Conservation (phyloP, 1,140 invertebrate species). For the Drosophila santomea region DNA sequence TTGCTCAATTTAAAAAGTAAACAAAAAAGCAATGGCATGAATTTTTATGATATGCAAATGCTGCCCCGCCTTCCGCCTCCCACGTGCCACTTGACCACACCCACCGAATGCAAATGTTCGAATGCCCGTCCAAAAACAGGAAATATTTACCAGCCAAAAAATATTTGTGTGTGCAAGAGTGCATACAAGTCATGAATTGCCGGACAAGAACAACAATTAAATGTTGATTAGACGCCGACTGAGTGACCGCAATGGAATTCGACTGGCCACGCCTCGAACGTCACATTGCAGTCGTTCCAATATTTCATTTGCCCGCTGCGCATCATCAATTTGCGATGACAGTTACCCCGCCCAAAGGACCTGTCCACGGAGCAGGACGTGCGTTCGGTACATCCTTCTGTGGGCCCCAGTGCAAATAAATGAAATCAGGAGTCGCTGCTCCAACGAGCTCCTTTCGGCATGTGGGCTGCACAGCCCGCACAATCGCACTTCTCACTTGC, state of each 20-base stretch:
- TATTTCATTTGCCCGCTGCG: conserved; percentile 32
- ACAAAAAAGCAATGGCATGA: conserved; percentile 77
- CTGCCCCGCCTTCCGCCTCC: neutral
- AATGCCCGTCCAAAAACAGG: conserved; percentile 29
- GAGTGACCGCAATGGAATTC: conserved; percentile 11
- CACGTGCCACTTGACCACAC: conserved; percentile 22
- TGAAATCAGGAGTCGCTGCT: conserved; percentile 48
- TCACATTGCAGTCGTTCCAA: conserved; percentile 13
- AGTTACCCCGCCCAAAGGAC: conserved; percentile 16
- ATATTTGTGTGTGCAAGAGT: conserved; percentile 6
- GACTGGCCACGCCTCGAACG: conserved; percentile 9
- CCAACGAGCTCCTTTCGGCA: conserved; percentile 28
- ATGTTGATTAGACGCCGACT: conserved; percentile 43
- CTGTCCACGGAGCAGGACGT: conserved; percentile 22
- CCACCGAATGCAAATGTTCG: conserved; percentile 5
- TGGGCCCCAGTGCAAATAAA: conserved; percentile 41
- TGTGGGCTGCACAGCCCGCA: conserved; percentile 42
- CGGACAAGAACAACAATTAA: conserved; percentile 57
- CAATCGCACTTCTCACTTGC: conserved; percentile 26
- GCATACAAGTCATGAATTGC: conserved; percentile 39
- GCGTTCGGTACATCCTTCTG: neutral
- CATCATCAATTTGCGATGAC: conserved; percentile 54
- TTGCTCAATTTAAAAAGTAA: conserved; percentile 80
- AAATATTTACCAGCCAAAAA: conserved; percentile 52
- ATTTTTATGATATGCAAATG: conserved; percentile 82